Percentiles rank a stretch among this genome's conserved stretches.
phyloP scores from a whole-genome alignment of 2,797 vertebrate genomes.

The Sebastes itinus region DNA sequence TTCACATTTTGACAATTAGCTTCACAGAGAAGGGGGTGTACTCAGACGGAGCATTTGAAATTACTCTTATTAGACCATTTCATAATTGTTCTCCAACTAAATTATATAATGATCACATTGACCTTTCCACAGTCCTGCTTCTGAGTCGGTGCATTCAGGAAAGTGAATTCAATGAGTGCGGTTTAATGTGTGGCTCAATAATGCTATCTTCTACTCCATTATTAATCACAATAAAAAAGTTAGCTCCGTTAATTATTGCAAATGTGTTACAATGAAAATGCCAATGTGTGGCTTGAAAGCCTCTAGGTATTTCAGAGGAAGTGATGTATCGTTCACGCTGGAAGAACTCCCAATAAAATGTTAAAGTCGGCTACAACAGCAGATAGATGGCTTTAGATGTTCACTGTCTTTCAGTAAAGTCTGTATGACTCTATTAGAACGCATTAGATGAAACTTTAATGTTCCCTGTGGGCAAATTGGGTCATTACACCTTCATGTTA shows the following conservation, averaged over 20 bases:
- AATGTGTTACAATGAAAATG: slow-evolving; percentile 72
- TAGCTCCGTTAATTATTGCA: slow-evolving; percentile 75
- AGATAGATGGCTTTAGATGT: slow-evolving; percentile 37
- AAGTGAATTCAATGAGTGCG: slow-evolving; percentile 69
- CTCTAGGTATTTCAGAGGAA: slow-evolving; percentile 40
- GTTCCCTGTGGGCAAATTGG: slow-evolving; percentile 59
- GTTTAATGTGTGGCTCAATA: slow-evolving; percentile 71
- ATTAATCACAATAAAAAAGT: slow-evolving; percentile 77
- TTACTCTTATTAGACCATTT: slow-evolving; percentile 61
- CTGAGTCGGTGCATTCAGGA: slow-evolving; percentile 53
- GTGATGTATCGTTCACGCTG: slow-evolving; percentile 49
- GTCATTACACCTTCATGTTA: slow-evolving; percentile 58
- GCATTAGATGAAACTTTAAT: slow-evolving; percentile 69
- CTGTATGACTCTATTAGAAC: slow-evolving; percentile 57
- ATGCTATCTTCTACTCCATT: slow-evolving; percentile 63
- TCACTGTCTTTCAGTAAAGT: slow-evolving; percentile 36
- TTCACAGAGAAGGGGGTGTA: slow-evolving; percentile 21
- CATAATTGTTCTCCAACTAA: slow-evolving; percentile 68
- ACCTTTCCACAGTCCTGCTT: slow-evolving; percentile 68
- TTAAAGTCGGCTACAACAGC: slow-evolving; percentile 34
- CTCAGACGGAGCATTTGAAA: slow-evolving; percentile 43
- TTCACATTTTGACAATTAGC: slow-evolving; percentile 48
- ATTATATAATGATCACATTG: slow-evolving; percentile 72
- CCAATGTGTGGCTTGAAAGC: slow-evolving; percentile 48
- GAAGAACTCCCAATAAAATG: slow-evolving; percentile 35